A percentile compares a stretch with the other conserved stretches of the same genome.
These are phyloP conservation scores for Rhogogaster chlorosoma DNA, from an alignment of 2,888 invertebrate species.

Conservation along the genomic window DNA sequence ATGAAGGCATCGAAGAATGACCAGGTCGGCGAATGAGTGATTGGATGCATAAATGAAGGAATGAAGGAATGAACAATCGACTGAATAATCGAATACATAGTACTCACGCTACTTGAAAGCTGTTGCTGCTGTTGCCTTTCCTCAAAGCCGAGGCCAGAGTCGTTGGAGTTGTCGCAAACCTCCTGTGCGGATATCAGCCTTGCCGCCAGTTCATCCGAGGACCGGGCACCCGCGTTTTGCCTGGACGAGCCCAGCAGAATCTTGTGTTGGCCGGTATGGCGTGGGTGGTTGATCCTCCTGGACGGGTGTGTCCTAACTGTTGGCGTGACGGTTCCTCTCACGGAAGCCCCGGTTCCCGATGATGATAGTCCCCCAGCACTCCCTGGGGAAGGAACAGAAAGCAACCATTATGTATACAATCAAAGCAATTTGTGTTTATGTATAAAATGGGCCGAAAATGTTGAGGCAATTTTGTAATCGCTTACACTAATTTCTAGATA, in stretches of 20 bases:
- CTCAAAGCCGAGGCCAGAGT: conserved; percentile 93
- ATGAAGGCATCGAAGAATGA: not conserved
- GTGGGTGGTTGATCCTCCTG: conserved; percentile 78
- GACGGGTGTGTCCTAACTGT: conserved; percentile 74
- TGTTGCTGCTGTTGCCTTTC: conserved; percentile 81
- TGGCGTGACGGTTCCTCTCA: conserved; percentile 77
- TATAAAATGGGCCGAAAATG: not conserved
- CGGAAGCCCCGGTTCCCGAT: conserved; percentile 68
- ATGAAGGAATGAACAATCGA: not conserved
- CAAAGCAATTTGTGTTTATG: conserved; percentile 52
- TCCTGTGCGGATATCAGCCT: conserved; percentile 79
- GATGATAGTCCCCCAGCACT: conserved; percentile 68
- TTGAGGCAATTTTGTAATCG: not conserved
- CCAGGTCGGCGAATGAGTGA: not conserved
- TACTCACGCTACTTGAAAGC: conserved; percentile 63
- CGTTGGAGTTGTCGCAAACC: conserved; percentile 93
- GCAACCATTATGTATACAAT: conserved; percentile 50
- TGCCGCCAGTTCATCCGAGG: conserved; percentile 79
- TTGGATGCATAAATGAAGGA: not conserved
- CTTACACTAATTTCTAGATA: not conserved
- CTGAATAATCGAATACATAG: conserved; percentile 29
- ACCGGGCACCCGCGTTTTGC: conserved; percentile 77
- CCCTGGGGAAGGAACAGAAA: conserved; percentile 61
- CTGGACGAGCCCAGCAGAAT: conserved; percentile 74
- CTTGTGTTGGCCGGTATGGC: conserved; percentile 78